Evolutionary conservation across 1,140 invertebrate genomes (phyloP).

Genomic region (Sipha flava): DNA sequence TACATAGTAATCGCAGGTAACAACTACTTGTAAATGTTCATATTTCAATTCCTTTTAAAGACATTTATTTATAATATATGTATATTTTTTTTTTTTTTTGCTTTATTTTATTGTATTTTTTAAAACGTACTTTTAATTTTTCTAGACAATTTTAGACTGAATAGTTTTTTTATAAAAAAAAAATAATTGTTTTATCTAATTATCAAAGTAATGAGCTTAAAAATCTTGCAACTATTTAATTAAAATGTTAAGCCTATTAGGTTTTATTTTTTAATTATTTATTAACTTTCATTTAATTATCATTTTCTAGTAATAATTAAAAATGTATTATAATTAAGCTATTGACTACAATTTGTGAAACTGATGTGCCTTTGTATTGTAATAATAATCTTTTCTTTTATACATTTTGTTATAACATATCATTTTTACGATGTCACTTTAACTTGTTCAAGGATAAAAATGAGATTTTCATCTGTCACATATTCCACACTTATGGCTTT

Average conservation of each 20-base stretch:
- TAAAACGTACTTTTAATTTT: neutral
- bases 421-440: neutral
- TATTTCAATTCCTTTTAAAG: conserved; percentile 10
- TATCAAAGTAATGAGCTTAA: neutral
- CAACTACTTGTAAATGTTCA: conserved; percentile 5
- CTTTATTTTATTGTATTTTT: neutral
- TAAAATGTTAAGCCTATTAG: neutral
- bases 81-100: neutral
- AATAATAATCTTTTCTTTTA: conserved; percentile 2
- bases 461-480: neutral
- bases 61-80: too few relatives aligned
- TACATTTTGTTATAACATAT: conserved; percentile 23
- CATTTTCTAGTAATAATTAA: neutral
- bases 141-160: conserved; percentile 24
- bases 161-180: conserved; percentile 18
- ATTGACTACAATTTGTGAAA: conserved; percentile 16
- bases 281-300: neutral
- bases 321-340: conserved; percentile 12
- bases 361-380: conserved; percentile 29
- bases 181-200: neutral
- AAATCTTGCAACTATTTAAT: neutral
- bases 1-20: neutral
- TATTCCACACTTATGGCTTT: neutral
- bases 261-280: neutral
- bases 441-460: neutral